Percentiles rank a stretch among this genome's conserved stretches.
Evolutionary conservation across 2,797 vertebrate species (phyloP).

Genomic region (Hippoglossus hippoglossus): DNA sequence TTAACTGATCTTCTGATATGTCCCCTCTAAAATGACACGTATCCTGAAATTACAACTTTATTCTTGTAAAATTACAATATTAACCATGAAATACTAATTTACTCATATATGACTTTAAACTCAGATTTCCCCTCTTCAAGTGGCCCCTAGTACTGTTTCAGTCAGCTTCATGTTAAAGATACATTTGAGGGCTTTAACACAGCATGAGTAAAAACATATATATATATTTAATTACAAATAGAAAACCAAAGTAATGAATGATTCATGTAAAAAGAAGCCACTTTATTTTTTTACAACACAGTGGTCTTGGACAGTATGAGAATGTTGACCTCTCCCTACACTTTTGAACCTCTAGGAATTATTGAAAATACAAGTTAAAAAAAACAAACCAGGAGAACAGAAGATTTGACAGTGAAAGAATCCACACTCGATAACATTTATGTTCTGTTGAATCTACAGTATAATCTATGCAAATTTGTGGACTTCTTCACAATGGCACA

Average conservation of each 20-base stretch:
- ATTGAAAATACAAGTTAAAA: conserved; percentile 66
- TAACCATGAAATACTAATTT: no score
- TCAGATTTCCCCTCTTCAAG: no score
- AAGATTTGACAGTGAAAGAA: conserved; percentile 27
- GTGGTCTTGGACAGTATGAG: conserved; percentile 59
- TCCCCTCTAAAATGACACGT: no score
- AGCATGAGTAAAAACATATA: conserved; percentile 24
- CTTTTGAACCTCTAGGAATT: conserved; percentile 44
- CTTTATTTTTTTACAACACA: conserved; percentile 64
- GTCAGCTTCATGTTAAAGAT: conserved; percentile 1
- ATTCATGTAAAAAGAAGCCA: conserved; percentile 54
- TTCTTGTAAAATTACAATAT: no score
- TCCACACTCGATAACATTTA: conserved; percentile 37
- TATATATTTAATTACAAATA: conserved; percentile 39
- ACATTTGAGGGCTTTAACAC: conserved; percentile 8
- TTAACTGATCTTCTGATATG: no score
- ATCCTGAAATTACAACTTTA: no score
- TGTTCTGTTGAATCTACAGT: conserved; percentile 30
- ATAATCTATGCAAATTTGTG: conserved; percentile 41
- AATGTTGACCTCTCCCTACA: conserved; percentile 36
- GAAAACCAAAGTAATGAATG: conserved; percentile 34
- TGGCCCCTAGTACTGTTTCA: neutral
- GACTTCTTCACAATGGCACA: conserved; percentile 62
- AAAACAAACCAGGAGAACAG: conserved; percentile 56
- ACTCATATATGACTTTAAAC: no score